phyloP scores from a whole-genome alignment of 2,113 vertebrate genomes.

The Corythornis cristatus region DNA sequence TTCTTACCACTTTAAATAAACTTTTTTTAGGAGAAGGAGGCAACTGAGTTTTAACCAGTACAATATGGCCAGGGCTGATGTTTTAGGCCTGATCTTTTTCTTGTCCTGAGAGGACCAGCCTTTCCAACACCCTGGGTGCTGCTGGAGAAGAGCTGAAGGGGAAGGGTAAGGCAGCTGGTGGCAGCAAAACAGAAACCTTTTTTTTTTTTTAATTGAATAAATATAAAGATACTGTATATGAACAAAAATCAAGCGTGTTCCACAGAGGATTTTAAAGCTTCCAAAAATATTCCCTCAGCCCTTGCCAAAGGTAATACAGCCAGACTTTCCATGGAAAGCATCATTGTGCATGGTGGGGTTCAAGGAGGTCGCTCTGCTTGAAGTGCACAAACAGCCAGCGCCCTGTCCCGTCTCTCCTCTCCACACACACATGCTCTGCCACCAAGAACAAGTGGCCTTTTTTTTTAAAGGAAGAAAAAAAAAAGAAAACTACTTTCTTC shows the following conservation, averaged over 20 bases:
- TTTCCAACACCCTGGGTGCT: neutral
- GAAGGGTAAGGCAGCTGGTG: constrained; percentile 12
- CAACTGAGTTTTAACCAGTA: constrained; percentile 38
- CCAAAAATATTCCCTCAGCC: constrained; percentile 63
- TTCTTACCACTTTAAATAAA: constrained; percentile 53
- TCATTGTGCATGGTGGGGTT: constrained; percentile 43
- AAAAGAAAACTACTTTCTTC: neutral
- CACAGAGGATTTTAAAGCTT: constrained; percentile 63
- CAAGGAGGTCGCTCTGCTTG: constrained; percentile 52
- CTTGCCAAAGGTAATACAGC: constrained; percentile 64
- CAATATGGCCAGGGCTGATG: constrained; percentile 44
- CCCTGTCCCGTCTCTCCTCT: constrained; percentile 7
- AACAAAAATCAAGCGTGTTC: constrained; percentile 52
- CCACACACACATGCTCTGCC: neutral
- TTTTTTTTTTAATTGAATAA: constrained; percentile 38
- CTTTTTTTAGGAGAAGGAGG: constrained; percentile 5
- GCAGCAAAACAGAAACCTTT: constrained; percentile 45
- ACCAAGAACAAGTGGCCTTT: constrained; percentile 9
- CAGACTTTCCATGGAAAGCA: constrained; percentile 61
- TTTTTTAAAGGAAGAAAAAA: neutral
- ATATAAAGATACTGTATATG: constrained; percentile 56
- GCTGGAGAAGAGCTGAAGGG: constrained; percentile 23
- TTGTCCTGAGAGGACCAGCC: neutral
- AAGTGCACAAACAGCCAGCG: constrained; percentile 65
- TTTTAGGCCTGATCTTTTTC: constrained; percentile 16